Percentiles rank a stretch among this genome's conserved stretches.
Evolutionary conservation across 2,888 invertebrate species (phyloP).

Genomic region (Caenorhabditis uteleia): DNA sequence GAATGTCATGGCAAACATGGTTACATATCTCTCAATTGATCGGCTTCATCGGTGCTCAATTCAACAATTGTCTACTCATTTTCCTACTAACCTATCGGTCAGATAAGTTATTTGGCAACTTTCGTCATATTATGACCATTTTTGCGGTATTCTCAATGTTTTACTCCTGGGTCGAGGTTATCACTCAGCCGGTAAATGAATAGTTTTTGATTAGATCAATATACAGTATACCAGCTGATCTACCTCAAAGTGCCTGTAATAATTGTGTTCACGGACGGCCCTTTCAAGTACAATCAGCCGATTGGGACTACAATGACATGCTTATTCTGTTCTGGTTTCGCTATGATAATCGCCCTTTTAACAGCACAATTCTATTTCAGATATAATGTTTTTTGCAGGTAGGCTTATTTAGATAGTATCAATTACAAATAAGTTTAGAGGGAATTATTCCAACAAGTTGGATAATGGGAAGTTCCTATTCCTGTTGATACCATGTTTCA

Average conservation of each 20-base stretch:
- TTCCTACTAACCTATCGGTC: background rate
- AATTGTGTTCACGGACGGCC: conserved; percentile 13
- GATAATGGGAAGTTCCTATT: conserved; percentile 1
- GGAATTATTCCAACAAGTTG: conserved; percentile 1
- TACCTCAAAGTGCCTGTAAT: conserved; percentile 12
- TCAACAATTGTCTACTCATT: background rate
- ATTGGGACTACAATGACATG: conserved; percentile 12
- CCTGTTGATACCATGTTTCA: conserved; percentile 15
- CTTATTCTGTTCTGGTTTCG: conserved; percentile 22
- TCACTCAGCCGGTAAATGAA: background rate
- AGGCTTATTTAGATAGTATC: background rate
- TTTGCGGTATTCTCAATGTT: background rate
- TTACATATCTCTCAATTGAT: no score
- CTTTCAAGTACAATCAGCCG: background rate
- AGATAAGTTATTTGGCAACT: background rate
- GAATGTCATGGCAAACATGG: no score
- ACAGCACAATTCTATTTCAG: conserved; percentile 21
- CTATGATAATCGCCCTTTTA: conserved; percentile 15
- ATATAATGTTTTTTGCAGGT: conserved; percentile 21
- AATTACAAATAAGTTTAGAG: conserved; percentile 5
- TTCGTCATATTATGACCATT: background rate
- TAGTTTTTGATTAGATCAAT: conserved; percentile 5
- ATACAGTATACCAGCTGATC: conserved; percentile 8
- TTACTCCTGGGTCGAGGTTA: background rate
- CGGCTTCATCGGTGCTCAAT: background rate